Evolutionary conservation across 2,797 vertebrate genomes (phyloP), one percentile per base, ranked within the genome.

Genomic region (Hylomyscus alleni): DNA sequence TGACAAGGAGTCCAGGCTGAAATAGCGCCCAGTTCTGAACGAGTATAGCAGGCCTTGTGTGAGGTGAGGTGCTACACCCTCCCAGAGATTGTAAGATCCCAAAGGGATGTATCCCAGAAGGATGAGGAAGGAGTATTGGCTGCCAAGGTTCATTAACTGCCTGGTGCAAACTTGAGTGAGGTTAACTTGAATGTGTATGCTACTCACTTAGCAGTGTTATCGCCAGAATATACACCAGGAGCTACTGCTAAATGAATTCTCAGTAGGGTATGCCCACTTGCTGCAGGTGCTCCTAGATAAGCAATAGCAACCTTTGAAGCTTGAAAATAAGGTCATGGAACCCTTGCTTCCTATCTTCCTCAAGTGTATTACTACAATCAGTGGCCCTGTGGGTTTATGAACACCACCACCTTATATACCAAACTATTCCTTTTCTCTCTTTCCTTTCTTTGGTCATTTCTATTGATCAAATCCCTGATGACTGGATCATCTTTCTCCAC

Each of bases 31-130:
- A 84, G 56, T 94, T 95, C 62, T 40, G 24, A 90, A n/a, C 47
- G 1, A 22, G 12, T 11, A 14, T 1, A 26, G 12, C 13, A 14
- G 17, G 54, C 37, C 3, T 37, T 80, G 20, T 19, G 19, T 24
- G 40, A 89, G 58, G 10, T 1, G 4, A 7, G 56, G 5, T 24
- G 17, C 3, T 6, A 0, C 0, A 24, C 8, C 7, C 50, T 75
- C 13, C 22, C 76, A 34, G 29, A 88, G 67, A 76, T 11, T 62
- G 60, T 60, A 31, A 1, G 9, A 37, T 60, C 40, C 22, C 11
- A 75, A 29, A 67, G 7, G 34, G 50, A 62, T 20, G 60, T 6
- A 17, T 0, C 17, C 44, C 15, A 69, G 2, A 56, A 11, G 85
- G 31, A n/a, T 8, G 2, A n/a, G n/a, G 44, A 44, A 0, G 13